Conservation (phyloP, 2,113 vertebrate genomes). For the Bagarius yarrelli region DNA sequence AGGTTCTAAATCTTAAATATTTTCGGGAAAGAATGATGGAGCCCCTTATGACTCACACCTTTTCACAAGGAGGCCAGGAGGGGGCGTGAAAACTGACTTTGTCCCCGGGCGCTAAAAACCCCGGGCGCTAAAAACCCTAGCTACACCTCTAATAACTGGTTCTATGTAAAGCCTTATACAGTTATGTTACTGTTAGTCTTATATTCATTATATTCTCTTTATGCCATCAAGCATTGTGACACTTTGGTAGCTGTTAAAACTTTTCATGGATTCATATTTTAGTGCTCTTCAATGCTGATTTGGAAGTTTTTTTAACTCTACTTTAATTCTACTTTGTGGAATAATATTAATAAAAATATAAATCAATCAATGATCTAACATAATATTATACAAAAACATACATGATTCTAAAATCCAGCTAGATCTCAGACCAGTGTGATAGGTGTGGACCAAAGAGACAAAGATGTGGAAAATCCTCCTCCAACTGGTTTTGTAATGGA, state of each 20-base stretch:
- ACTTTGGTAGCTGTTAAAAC: neutral
- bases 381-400: too few relatives aligned
- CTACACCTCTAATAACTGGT: too few relatives aligned
- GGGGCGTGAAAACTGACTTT: too few relatives aligned
- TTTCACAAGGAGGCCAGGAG: too few relatives aligned
- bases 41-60: neutral
- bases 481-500: neutral
- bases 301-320: neutral
- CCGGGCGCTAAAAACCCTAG: too few relatives aligned
- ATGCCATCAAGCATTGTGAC: neutral
- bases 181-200: neutral
- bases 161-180: too few relatives aligned
- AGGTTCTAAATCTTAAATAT: too few relatives aligned
- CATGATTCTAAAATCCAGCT: neutral
- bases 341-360: too few relatives aligned
- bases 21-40: too few relatives aligned
- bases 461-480: conserved; percentile 3
- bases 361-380: too few relatives aligned
- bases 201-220: neutral
- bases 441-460: neutral
- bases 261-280: neutral
- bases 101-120: too few relatives aligned
- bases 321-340: neutral
- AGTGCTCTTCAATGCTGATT: neutral
- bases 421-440: neutral